phyloP scores from a whole-genome alignment of 2,888 invertebrate species.

The Meiosimyza platycephala region DNA sequence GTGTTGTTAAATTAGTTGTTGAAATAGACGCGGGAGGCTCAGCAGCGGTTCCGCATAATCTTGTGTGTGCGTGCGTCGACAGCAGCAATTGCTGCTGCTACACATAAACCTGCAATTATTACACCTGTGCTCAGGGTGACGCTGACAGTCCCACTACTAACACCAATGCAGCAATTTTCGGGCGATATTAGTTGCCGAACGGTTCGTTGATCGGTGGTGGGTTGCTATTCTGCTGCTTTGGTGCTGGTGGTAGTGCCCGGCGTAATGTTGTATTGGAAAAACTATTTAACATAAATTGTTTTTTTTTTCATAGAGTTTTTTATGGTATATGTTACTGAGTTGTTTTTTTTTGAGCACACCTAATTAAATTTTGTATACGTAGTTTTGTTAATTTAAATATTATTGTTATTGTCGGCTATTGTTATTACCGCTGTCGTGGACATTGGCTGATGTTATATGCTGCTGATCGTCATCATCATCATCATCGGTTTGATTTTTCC shows the following conservation, averaged over 20 bases:
- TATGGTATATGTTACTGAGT: conserved; percentile 47
- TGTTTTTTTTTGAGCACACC: conserved; percentile 50
- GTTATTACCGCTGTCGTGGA: conserved; percentile 40
- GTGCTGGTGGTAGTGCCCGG: conserved; percentile 37
- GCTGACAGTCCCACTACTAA: conserved; percentile 27
- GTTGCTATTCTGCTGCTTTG: conserved; percentile 34
- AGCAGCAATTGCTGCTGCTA: conserved; percentile 20
- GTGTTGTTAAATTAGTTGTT: too few species aligned
- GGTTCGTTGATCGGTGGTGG: conserved; percentile 36
- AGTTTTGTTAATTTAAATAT: conserved; percentile 47
- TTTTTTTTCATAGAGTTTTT: conserved; percentile 35
- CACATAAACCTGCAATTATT: conserved; percentile 49
- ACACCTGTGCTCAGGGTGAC: conserved; percentile 48
- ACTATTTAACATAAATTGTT: conserved; percentile 56
- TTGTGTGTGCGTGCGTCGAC: conserved; percentile 27
- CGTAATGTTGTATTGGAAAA: conserved; percentile 46
- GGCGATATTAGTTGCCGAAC: neutral
- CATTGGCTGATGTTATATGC: conserved; percentile 27
- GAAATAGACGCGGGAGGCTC: too few species aligned
- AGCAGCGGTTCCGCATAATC: conserved; percentile 38
- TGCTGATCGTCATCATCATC: neutral
- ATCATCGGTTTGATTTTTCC: conserved; percentile 23
- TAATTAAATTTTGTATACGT: conserved; percentile 61
- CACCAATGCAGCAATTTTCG: conserved; percentile 9
- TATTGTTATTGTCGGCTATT: conserved; percentile 42